These are phyloP conservation scores for Otolemur garnettii DNA, from an alignment of 2,113 vertebrate species.

Conservation along the genomic window DNA sequence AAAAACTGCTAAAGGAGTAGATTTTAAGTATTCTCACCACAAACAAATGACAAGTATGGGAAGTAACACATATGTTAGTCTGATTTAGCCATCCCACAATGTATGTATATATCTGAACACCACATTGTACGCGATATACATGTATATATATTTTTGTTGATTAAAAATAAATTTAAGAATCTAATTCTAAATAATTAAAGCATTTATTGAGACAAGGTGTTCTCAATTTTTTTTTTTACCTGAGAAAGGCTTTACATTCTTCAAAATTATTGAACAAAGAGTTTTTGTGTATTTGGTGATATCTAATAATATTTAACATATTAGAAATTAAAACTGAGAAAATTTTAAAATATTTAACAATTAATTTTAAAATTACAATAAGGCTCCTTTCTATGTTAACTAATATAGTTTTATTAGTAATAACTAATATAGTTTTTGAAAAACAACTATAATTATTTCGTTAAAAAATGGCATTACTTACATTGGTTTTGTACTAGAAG, in stretches of 20 bases:
- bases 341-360: too few species aligned
- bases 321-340: too few species aligned
- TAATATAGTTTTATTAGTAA: too few species aligned
- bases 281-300: neutral
- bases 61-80: neutral
- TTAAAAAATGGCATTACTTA: too few species aligned
- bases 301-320: neutral
- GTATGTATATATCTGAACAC: neutral
- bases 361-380: too few species aligned
- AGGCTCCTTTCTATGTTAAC: too few species aligned
- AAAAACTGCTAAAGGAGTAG: neutral
- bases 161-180: conserved; percentile 16
- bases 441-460: too few species aligned
- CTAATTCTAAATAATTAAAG: conserved; percentile 46
- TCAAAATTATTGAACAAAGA: conserved; percentile 49
- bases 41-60: neutral
- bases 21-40: neutral
- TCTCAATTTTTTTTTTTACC: neutral
- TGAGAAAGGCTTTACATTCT: neutral
- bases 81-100: neutral
- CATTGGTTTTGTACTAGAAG: too few species aligned
- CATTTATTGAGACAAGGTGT: neutral
- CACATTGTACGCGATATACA: too few species aligned
- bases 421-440: too few species aligned
- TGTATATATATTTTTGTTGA: neutral